These are phyloP conservation scores for Phylloscopus collybita DNA, from an alignment of 2,797 vertebrate species.

Conservation along the genomic window DNA sequence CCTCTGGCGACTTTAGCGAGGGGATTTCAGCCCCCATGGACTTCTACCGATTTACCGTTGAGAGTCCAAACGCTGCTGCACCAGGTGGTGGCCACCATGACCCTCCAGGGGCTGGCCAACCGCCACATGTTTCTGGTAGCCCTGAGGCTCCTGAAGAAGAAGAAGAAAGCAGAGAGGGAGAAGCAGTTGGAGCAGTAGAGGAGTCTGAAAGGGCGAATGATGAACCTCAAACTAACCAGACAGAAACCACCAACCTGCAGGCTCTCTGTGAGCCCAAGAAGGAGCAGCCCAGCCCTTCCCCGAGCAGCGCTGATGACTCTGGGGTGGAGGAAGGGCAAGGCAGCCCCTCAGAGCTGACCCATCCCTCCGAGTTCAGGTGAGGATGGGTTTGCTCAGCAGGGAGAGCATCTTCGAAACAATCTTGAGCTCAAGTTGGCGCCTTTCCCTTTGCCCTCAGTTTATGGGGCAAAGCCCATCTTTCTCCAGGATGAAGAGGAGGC, in stretches of 20 bases:
- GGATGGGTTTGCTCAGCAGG: background rate
- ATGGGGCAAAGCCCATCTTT: background rate
- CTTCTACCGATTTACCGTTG: slow-evolving; percentile 90
- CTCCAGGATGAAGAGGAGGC: background rate
- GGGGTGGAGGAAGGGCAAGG: slow-evolving; percentile 82
- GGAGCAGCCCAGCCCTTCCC: slow-evolving; percentile 76
- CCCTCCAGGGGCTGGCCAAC: slow-evolving; percentile 90
- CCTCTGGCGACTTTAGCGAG: slow-evolving; percentile 73
- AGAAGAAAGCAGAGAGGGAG: slow-evolving; percentile 77
- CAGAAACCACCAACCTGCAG: background rate
- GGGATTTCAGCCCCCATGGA: slow-evolving; percentile 83
- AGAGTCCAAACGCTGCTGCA: slow-evolving; percentile 90
- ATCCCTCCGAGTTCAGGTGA: slow-evolving; percentile 95
- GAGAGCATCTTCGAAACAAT: background rate
- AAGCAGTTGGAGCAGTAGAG: slow-evolving; percentile 64
- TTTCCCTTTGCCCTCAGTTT: background rate
- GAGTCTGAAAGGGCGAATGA: background rate
- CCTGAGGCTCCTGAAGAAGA: slow-evolving; percentile 79
- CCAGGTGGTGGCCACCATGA: slow-evolving; percentile 93
- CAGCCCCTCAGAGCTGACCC: slow-evolving; percentile 82
- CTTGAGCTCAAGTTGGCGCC: background rate
- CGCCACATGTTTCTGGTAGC: slow-evolving; percentile 89
- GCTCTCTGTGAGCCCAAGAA: slow-evolving; percentile 28
- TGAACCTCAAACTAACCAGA: background rate
- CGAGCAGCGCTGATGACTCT: slow-evolving; percentile 77